Evolutionary conservation across 2,888 invertebrate genomes (phyloP), one percentile per base, ranked within the genome.

Genomic region (Lasioglossum marginatum): DNA sequence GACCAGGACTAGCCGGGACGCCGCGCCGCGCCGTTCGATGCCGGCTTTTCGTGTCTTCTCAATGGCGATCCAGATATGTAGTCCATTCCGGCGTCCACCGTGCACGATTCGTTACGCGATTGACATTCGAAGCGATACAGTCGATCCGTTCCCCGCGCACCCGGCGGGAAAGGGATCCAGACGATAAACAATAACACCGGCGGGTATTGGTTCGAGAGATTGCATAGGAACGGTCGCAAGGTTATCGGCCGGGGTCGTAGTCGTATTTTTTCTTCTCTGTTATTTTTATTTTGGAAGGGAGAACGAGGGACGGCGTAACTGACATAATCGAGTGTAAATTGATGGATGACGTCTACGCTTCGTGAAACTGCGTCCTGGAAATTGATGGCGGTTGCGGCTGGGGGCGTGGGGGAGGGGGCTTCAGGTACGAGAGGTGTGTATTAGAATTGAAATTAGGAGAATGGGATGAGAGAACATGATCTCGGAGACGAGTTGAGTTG

Each of bases 51-150:
- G 19, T 73, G 81, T 37, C 43, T 80, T 72, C 81, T 73, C 74
- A 77, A 82, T 75, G 60, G 31, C 77, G 66, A 80, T 79, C 79
- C 70, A 74, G 81, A 86, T 86, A n/a, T n/a, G n/a, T n/a, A 80
- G 66, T 40, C 70, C 40, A 1, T 70, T 34, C n/a, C 27, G 63
- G 34, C 45, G 73, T 52, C 68, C 72, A 45, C 40, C 74, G 79
- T 40, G 23, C 72, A 16, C 77, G 76, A 77, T 74, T 63, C 75
- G 71, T 85, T 63, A 37, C 57, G n/a, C 81, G 80, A 81, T 81
- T 71, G 74, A 80, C 77, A 74, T 63, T 60, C 27, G 40, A 31
- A 40, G 37, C 57, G 66, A 77, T 76, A 37, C 60, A 48, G 34
- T 52, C 63, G 63, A 63, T 31, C n/a, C 14, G 3, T 14, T 43